These are phyloP conservation scores for Salarias fasciatus DNA, from an alignment of 2,797 vertebrate genomes.

Conservation along the genomic window DNA sequence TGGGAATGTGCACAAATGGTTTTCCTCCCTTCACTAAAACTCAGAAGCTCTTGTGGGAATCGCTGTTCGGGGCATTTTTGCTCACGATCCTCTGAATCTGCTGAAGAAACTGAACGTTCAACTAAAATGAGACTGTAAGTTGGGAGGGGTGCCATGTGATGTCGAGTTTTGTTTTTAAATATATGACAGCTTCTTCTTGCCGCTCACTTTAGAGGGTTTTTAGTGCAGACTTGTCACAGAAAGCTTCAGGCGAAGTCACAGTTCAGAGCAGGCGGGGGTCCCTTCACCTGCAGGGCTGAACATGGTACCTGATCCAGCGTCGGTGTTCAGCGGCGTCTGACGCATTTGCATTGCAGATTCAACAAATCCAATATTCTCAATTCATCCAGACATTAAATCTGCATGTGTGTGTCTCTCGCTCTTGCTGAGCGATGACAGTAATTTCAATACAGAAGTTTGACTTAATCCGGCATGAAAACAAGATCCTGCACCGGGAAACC, in stretches of 20 bases:
- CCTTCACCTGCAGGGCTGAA: slow-evolving; percentile 9
- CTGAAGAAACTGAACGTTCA: slow-evolving; percentile 13
- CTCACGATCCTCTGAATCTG: slow-evolving; percentile 10
- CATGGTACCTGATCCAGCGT: slow-evolving; percentile 50
- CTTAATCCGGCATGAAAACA: too few species aligned
- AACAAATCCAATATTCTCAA: slow-evolving; percentile 13
- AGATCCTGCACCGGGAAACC: too few species aligned
- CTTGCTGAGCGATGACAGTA: too few species aligned
- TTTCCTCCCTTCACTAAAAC: background rate
- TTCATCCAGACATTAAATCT: slow-evolving; percentile 18
- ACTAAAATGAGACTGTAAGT: slow-evolving; percentile 34
- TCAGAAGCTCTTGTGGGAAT: background rate
- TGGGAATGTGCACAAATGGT: slow-evolving; percentile 1
- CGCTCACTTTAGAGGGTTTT: slow-evolving; percentile 24
- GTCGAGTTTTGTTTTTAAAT: slow-evolving; percentile 21
- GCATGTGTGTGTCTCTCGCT: slow-evolving; percentile 49
- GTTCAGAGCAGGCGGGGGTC: slow-evolving; percentile 27
- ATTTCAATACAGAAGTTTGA: too few species aligned
- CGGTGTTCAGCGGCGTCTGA: slow-evolving; percentile 56
- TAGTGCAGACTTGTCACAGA: slow-evolving; percentile 18
- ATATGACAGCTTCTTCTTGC: slow-evolving; percentile 19
- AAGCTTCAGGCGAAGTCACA: slow-evolving; percentile 35
- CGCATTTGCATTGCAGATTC: slow-evolving; percentile 27
- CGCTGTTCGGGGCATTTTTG: background rate
- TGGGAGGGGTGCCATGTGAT: background rate